A percentile compares a stretch with the other conserved stretches of the same genome.
phyloP scores from a whole-genome alignment of 2,113 vertebrate species.

The Pachypanchax playfairii region DNA sequence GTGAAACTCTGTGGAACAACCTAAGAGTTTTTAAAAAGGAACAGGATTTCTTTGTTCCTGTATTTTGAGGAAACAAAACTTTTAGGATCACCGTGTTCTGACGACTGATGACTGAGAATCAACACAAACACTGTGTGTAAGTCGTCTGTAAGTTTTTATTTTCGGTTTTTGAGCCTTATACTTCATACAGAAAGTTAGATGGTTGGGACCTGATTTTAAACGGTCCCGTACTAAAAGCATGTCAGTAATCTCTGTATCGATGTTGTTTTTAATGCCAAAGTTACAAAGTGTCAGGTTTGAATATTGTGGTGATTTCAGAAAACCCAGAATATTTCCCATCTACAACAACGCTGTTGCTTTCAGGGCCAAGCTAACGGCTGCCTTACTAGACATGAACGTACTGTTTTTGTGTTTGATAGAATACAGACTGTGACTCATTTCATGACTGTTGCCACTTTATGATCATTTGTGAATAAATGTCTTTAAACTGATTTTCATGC shows the following conservation, averaged over 20 bases:
- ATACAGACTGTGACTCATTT: conserved; percentile 8
- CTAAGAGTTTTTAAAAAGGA: no score
- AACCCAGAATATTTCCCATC: conserved; percentile 13
- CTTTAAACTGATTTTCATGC: conserved; percentile 25
- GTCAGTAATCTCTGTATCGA: conserved; percentile 12
- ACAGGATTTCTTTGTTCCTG: no score
- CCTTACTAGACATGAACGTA: conserved; percentile 61
- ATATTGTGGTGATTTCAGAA: conserved; percentile 32
- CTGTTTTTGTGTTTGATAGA: conserved; percentile 48
- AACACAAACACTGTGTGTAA: no score
- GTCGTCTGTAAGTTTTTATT: background rate
- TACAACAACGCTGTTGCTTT: conserved; percentile 33
- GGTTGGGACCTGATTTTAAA: conserved; percentile 18
- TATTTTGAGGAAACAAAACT: no score
- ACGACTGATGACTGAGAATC: no score
- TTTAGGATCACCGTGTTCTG: no score
- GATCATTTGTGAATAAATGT: conserved; percentile 40
- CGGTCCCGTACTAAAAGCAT: conserved; percentile 19
- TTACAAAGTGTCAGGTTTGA: conserved; percentile 32
- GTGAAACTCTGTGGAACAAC: background rate
- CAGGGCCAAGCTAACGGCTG: conserved; percentile 50
- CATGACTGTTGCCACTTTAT: conserved; percentile 48
- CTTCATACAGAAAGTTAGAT: conserved; percentile 15
- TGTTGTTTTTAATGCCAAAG: conserved; percentile 61
- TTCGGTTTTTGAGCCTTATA: conserved; percentile 63